Evolutionary conservation across 2,797 vertebrate genomes (phyloP).

Genomic region (Cossypha dichroa): DNA sequence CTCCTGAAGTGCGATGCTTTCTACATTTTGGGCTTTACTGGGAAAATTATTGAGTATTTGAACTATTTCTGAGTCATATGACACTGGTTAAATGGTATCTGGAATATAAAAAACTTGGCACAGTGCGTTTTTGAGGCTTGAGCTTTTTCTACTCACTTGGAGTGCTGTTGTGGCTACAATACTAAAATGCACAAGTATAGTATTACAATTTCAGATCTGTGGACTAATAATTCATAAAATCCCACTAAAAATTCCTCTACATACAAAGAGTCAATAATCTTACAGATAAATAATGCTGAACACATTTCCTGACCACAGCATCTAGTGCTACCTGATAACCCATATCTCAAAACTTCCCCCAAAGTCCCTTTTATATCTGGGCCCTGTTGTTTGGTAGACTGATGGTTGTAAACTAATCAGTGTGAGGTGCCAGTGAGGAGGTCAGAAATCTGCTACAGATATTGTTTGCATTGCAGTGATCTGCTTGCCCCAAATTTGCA

Average conservation of each 20-base stretch:
- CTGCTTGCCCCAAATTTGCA: not conserved
- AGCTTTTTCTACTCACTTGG: not conserved
- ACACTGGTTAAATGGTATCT: not conserved
- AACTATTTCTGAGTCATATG: not conserved
- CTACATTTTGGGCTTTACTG: not conserved
- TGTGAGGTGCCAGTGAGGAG: not conserved
- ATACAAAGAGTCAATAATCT: not conserved
- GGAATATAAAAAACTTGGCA: not conserved
- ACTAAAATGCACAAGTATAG: accelerated
- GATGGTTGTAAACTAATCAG: not conserved
- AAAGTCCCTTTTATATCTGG: not conserved
- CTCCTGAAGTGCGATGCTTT: not conserved
- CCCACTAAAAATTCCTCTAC: not conserved
- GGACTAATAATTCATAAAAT: not conserved
- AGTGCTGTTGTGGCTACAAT: not conserved
- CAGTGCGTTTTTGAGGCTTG: not conserved
- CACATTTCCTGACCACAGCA: not conserved
- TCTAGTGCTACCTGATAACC: not conserved
- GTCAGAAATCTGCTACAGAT: not conserved
- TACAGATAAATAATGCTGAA: not conserved
- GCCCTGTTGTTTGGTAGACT: not conserved
- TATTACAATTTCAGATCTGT: not conserved
- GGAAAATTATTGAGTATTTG: not conserved
- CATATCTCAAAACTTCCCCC: not conserved
- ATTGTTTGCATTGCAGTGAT: not conserved